Evolutionary conservation across 1,140 invertebrate genomes (phyloP).

Genomic region (Heterodera schachtii): DNA sequence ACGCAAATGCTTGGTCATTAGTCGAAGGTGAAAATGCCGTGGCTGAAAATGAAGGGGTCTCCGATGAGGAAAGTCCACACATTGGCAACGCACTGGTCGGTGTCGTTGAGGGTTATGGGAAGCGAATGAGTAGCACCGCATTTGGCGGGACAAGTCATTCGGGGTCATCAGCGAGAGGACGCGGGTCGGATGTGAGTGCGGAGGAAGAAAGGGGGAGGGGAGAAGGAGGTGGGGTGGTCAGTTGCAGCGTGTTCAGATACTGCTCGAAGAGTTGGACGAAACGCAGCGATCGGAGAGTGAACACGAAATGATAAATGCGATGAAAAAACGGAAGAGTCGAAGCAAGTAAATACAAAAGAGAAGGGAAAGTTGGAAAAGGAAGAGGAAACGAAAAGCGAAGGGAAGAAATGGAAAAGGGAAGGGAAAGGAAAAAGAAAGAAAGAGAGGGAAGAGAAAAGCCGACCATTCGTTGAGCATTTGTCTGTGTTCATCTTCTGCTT

Average conservation of each 20-base stretch:
- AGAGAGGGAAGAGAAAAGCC: too few relatives aligned
- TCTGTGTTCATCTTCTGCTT: too few relatives aligned
- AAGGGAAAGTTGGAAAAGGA: too few relatives aligned
- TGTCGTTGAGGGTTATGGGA: conserved; percentile 25
- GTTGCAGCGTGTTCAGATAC: conserved; percentile 1
- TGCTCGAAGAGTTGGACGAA: conserved; percentile 23
- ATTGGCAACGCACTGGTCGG: conserved; percentile 15
- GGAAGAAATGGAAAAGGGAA: too few relatives aligned
- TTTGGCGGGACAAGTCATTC: conserved; percentile 13
- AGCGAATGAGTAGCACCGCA: conserved; percentile 33
- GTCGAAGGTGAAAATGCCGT: conserved; percentile 52
- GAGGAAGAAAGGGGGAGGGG: not conserved
- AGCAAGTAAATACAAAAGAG: conserved; percentile 47
- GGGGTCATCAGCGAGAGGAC: conserved; percentile 16
- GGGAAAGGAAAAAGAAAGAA: too few relatives aligned
- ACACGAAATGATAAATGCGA: conserved; percentile 24
- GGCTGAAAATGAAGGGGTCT: not conserved
- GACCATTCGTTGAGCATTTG: not conserved
- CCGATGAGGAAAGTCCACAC: conserved; percentile 11
- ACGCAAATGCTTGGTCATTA: conserved; percentile 56
- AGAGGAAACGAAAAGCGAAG: too few relatives aligned
- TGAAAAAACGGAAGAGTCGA: conserved; percentile 15
- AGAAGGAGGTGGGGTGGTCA: too few relatives aligned
- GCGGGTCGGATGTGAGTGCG: conserved; percentile 16
- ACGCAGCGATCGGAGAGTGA: conserved; percentile 20